These are phyloP conservation scores for Fregata magnificens DNA, from an alignment of 2,113 vertebrate species.

Conservation along the genomic window DNA sequence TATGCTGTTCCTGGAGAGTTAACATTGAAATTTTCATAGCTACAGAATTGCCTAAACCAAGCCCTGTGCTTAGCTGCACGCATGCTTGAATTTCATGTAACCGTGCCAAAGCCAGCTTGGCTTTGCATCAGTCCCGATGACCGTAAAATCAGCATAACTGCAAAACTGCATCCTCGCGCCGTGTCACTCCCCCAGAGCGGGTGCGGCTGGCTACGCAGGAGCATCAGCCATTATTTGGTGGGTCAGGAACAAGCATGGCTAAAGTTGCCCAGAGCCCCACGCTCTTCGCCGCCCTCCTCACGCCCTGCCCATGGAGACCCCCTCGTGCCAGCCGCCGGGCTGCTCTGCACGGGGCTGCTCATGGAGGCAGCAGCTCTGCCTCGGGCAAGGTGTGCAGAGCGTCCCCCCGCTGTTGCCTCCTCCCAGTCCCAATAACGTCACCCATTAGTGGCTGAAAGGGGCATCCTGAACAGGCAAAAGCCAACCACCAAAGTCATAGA, in stretches of 20 bases:
- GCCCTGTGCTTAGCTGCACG: not conserved
- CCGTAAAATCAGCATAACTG: rapidly evolving
- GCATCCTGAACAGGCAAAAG: not conserved
- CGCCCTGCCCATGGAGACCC: rapidly evolving
- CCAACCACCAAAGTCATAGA: not conserved
- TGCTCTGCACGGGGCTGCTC: not conserved
- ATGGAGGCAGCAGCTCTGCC: not conserved
- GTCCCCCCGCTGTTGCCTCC: not conserved
- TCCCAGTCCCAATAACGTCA: rapidly evolving
- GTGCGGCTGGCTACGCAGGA: rapidly evolving
- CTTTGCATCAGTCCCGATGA: not conserved
- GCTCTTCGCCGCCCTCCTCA: not conserved
- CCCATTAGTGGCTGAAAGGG: not conserved
- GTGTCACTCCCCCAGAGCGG: not conserved
- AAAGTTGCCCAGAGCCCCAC: rapidly evolving
- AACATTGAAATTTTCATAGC: rapidly evolving
- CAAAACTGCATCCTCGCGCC: not conserved
- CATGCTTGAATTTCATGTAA: rapidly evolving
- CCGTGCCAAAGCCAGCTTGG: not conserved
- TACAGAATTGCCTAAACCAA: not conserved
- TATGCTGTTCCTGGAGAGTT: not conserved
- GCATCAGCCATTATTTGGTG: rapidly evolving
- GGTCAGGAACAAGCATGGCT: not conserved
- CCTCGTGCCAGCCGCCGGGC: rapidly evolving
- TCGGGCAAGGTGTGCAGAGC: not conserved